A percentile compares a stretch with the other conserved stretches of the same genome.
Evolutionary conservation across 2,797 vertebrate genomes (phyloP).

Genomic region (Sebastiscus albofasciatus): DNA sequence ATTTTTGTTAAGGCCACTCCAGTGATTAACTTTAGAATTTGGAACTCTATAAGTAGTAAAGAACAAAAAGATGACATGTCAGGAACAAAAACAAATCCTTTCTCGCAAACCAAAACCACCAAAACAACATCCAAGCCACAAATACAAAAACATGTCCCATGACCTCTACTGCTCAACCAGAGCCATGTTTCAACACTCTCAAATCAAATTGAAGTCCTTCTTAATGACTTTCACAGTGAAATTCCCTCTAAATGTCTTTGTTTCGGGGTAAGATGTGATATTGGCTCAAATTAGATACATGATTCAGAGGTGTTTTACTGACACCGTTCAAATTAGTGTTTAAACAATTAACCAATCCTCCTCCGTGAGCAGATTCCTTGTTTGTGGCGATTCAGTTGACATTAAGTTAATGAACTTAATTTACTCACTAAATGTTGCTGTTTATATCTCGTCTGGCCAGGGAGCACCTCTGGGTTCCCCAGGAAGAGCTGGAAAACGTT

Average conservation of each 20-base stretch:
- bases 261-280: background rate
- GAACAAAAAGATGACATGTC: background rate
- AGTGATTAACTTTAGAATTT: background rate
- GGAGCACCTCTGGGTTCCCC: no score
- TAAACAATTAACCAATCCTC: background rate
- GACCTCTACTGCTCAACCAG: background rate
- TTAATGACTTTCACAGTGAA: background rate
- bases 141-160: background rate
- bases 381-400: background rate
- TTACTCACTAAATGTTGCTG: background rate
- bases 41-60: background rate
- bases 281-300: background rate
- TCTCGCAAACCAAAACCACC: background rate
- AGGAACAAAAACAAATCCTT: background rate
- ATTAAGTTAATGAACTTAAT: background rate
- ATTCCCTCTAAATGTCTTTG: background rate
- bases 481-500: no score
- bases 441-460: background rate
- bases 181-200: background rate
- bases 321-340: background rate
- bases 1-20: background rate
- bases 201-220: background rate
- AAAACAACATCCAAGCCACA: background rate
- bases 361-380: no score
- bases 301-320: background rate